Conservation (phyloP, 37 sponge, comb jelly and placozoan genomes). For the Trichoplax adhaerens region DNA sequence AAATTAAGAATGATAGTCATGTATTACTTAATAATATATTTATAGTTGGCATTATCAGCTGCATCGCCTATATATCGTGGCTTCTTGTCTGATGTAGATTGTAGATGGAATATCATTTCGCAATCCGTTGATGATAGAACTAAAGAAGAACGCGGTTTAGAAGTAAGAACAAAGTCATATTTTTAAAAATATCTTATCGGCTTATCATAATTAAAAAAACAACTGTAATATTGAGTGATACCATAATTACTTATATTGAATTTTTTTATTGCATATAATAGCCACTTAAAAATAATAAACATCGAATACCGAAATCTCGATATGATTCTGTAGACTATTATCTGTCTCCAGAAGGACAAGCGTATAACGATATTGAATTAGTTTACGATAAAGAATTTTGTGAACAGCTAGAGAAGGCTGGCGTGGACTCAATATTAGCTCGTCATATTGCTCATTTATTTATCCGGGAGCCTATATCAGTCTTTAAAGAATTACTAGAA, state of each 20-base stretch:
- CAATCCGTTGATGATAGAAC: not conserved
- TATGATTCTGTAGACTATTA: slow-evolving; percentile 2
- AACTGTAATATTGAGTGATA: too few relatives aligned
- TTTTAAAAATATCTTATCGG: too few relatives aligned
- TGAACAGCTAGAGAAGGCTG: not conserved
- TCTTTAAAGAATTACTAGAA: not conserved
- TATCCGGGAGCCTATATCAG: not conserved
- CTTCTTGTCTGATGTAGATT: not conserved
- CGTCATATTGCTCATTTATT: slow-evolving; percentile 2
- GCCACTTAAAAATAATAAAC: slow-evolving; percentile 17
- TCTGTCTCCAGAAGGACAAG: not conserved
- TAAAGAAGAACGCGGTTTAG: not conserved
- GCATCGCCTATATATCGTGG: not conserved
- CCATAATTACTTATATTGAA: too few relatives aligned
- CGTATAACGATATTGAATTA: not conserved
- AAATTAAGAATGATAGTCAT: too few relatives aligned
- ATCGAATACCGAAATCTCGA: slow-evolving; percentile 11
- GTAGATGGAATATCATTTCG: not conserved
- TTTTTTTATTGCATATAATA: not conserved
- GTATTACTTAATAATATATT: not conserved
- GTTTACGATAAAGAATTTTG: not conserved
- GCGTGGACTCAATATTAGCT: not conserved
- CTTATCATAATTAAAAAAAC: too few relatives aligned
- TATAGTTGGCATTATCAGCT: not conserved
- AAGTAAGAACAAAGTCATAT: not conserved